phyloP scores from a whole-genome alignment of 35 echinoderm and acorn worm species.

The Holothuria glaberrima region DNA sequence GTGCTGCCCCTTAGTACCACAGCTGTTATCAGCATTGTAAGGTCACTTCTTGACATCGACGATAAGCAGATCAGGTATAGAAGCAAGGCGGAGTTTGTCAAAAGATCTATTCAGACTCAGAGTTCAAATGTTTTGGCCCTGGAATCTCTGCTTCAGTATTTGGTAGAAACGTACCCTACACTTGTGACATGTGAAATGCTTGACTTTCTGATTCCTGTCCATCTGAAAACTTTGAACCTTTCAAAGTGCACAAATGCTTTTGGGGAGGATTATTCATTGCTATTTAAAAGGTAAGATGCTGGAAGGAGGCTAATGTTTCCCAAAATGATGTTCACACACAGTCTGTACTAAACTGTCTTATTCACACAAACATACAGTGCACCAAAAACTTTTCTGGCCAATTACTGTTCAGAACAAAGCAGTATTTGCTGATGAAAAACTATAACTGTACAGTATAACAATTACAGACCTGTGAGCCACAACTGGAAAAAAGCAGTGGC shows the following conservation, averaged over 20 bases:
- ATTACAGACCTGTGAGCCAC: no score
- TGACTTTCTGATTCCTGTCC: slow-evolving; percentile 22
- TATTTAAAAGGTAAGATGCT: slow-evolving; percentile 10
- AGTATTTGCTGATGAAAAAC: no score
- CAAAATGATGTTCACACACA: no score
- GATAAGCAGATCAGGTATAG: slow-evolving; percentile 45
- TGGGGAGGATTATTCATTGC: not conserved
- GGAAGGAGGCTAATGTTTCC: not conserved
- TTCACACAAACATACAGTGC: no score
- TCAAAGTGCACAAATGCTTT: slow-evolving; percentile 29
- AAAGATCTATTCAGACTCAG: not conserved
- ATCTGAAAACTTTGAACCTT: slow-evolving; percentile 44
- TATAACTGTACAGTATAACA: no score
- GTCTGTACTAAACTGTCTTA: no score
- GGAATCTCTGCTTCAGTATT: slow-evolving; percentile 6
- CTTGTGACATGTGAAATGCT: slow-evolving; percentile 10
- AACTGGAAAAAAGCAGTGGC: no score
- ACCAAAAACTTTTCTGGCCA: no score
- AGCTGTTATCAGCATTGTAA: slow-evolving; percentile 55
- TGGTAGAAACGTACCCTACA: slow-evolving; percentile 10
- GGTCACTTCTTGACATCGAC: slow-evolving; percentile 78
- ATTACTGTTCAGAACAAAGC: no score
- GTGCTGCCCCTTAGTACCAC: slow-evolving; percentile 72
- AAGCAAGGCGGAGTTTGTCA: not conserved
- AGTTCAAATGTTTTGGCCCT: slow-evolving; percentile 12